Percentiles rank a stretch among this genome's conserved stretches.
Conservation (phyloP, 2,888 invertebrate genomes). For the Merodon equestris region DNA sequence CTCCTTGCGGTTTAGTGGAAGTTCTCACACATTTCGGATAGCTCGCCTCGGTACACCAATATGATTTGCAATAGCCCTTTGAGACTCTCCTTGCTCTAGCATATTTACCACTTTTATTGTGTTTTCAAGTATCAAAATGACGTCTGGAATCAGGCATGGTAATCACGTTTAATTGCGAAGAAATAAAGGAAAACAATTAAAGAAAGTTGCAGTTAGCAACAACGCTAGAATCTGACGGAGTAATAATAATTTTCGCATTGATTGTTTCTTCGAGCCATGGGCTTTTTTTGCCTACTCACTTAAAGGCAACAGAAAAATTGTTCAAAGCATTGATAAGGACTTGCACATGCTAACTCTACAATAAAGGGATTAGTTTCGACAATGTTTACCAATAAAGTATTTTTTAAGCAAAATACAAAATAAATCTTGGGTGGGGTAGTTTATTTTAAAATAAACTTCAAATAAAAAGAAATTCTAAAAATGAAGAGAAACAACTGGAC, state of each 20-base stretch:
- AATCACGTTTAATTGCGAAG: too few species aligned
- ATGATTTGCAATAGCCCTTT: constrained; percentile 1
- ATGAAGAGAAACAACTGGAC: too few species aligned
- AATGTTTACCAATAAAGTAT: too few species aligned
- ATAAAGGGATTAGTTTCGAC: too few species aligned
- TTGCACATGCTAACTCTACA: too few species aligned
- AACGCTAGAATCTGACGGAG: background rate
- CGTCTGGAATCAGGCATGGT: background rate
- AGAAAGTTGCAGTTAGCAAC: constrained; percentile 1
- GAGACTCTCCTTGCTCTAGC: background rate
- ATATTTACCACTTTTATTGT: background rate
- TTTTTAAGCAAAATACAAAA: too few species aligned
- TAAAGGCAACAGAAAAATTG: too few species aligned
- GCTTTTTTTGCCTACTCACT: constrained; percentile 4
- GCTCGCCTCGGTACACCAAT: background rate
- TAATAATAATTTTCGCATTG: constrained; percentile 9
- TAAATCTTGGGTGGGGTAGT: too few species aligned
- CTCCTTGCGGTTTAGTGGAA: background rate
- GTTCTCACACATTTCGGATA: background rate
- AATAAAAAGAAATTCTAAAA: too few species aligned
- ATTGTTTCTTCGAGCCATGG: constrained; percentile 5
- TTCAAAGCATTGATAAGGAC: too few species aligned
- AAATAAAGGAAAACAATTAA: constrained; percentile 3
- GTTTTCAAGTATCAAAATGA: background rate
- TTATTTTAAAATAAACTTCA: too few species aligned